Evolutionary conservation across 2,113 vertebrate species (phyloP).

Genomic region (Notiomystis cincta): DNA sequence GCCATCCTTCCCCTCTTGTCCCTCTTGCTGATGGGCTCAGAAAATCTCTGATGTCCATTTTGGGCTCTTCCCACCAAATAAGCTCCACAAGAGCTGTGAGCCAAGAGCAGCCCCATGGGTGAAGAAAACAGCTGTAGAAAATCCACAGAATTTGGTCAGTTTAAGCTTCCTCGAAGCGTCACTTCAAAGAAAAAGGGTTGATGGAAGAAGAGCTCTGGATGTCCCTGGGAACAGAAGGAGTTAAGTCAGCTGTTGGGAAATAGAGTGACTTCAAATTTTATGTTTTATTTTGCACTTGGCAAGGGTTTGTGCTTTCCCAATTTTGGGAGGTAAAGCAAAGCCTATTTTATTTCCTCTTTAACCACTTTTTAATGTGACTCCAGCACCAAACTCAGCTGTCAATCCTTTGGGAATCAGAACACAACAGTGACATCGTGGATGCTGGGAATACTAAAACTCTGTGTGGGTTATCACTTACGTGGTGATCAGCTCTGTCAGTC

Average conservation of each 20-base stretch:
- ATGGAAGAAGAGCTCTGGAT: neutral
- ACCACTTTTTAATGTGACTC: accelerated
- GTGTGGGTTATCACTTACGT: neutral
- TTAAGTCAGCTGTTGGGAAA: neutral
- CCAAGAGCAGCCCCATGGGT: neutral
- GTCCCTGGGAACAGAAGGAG: neutral
- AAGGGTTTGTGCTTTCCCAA: neutral
- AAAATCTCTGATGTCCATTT: neutral
- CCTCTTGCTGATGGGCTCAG: neutral
- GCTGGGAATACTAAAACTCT: neutral
- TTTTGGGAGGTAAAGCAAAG: neutral
- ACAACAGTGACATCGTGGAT: accelerated
- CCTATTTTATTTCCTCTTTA: neutral
- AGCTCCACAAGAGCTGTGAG: neutral
- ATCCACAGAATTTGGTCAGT: neutral
- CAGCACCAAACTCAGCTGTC: neutral
- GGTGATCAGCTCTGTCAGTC: slow-evolving; percentile 6
- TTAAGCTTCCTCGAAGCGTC: neutral
- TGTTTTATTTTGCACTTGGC: neutral
- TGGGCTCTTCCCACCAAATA: neutral
- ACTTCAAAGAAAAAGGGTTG: neutral
- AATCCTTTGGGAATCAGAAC: neutral
- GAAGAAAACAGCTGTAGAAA: neutral
- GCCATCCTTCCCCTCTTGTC: neutral
- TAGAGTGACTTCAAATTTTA: neutral